Evolutionary conservation across 2,888 invertebrate species (phyloP).

Genomic region (Rotaria magnacalcarata): DNA sequence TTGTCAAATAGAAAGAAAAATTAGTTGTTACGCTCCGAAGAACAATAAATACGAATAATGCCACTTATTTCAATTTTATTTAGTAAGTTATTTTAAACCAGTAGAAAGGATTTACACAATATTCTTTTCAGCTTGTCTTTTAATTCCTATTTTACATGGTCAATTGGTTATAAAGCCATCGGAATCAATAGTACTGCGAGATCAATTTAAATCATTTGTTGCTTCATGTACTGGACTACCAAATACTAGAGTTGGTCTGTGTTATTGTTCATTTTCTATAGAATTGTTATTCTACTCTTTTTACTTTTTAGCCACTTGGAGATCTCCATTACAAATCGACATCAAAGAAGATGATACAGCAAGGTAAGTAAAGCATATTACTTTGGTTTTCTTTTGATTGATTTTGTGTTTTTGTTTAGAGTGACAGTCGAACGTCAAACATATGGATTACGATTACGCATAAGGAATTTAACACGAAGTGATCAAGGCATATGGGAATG

Average conservation of each 20-base stretch:
- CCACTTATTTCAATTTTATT: not conserved
- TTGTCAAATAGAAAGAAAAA: not conserved
- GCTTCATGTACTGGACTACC: conserved; percentile 33
- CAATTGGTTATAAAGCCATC: conserved; percentile 16
- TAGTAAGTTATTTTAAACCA: not conserved
- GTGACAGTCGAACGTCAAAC: conserved; percentile 27
- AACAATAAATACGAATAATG: not conserved
- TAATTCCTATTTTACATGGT: not conserved
- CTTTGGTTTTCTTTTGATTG: not conserved
- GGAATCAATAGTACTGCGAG: not conserved
- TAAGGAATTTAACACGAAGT: conserved; percentile 18
- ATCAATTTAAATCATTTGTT: conserved; percentile 36
- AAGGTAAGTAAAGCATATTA: not conserved
- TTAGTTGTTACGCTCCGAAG: not conserved
- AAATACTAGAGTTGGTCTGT: conserved; percentile 24
- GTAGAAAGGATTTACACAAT: not conserved
- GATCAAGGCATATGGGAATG: conserved; percentile 35
- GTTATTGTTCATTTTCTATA: not conserved
- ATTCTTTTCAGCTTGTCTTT: not conserved
- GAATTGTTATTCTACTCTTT: not conserved
- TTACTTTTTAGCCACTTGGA: not conserved
- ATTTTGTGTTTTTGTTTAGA: not conserved
- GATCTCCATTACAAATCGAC: conserved; percentile 17
- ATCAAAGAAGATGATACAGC: not conserved
- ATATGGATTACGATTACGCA: conserved; percentile 33